Conservation (phyloP, 2,888 invertebrate genomes). For the Chrysolina haemoptera region DNA sequence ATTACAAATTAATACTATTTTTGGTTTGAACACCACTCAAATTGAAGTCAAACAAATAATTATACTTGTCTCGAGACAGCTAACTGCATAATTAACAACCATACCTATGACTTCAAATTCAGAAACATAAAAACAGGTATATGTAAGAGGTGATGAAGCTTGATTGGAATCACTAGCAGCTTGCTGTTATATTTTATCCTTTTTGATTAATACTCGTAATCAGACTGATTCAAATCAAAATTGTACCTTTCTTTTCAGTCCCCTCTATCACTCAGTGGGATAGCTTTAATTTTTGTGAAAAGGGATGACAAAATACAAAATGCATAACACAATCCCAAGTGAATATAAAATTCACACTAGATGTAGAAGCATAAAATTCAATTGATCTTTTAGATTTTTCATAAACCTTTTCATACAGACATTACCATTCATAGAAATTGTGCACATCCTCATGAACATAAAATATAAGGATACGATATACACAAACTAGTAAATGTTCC, state of each 20-base stretch:
- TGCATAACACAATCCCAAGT: neutral
- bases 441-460: no score
- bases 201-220: neutral
- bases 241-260: neutral
- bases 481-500: no score
- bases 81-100: no score
- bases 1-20: neutral
- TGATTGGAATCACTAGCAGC: neutral
- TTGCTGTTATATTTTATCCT: neutral
- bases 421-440: no score
- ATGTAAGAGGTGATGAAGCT: neutral
- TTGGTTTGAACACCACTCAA: neutral
- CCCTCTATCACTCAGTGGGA: neutral
- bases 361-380: no score
- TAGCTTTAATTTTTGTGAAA: neutral
- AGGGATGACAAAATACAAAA: neutral
- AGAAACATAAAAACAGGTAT: no score
- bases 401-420: no score
- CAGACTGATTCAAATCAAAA: neutral
- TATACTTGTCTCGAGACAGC: neutral
- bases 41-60: neutral
- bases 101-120: no score
- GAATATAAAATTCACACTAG: no score
- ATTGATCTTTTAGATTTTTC: no score
- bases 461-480: no score